These are phyloP conservation scores for Odontomachus brunneus DNA, from an alignment of 1,140 invertebrate genomes.

Conservation along the genomic window DNA sequence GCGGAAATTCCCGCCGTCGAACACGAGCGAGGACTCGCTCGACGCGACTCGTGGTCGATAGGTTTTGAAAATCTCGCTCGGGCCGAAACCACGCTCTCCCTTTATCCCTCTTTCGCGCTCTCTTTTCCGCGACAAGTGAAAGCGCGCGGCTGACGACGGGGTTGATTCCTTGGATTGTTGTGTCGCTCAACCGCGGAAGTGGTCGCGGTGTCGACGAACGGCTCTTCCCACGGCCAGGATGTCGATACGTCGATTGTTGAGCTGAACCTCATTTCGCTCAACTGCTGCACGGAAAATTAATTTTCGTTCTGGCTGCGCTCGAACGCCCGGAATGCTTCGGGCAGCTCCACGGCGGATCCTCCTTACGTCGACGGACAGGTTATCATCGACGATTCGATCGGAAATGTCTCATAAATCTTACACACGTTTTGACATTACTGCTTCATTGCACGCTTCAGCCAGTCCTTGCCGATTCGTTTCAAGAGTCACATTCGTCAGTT, in stretches of 20 bases:
- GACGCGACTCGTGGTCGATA: conserved; percentile 20
- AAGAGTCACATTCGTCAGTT: too few species aligned
- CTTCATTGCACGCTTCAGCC: too few species aligned
- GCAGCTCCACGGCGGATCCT: too few species aligned
- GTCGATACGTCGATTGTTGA: neutral
- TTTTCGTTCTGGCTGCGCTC: neutral
- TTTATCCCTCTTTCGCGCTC: neutral
- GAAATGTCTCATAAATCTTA: too few species aligned
- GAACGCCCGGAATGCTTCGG: neutral
- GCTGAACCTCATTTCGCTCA: neutral
- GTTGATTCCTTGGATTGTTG: conserved; percentile 4
- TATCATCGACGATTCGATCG: too few species aligned
- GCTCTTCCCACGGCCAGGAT: neutral
- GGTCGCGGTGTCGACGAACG: neutral
- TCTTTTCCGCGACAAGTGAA: conserved; percentile 37
- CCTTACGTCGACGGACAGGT: too few species aligned
- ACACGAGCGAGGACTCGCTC: neutral
- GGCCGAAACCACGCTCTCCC: neutral
- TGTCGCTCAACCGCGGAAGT: conserved; percentile 13
- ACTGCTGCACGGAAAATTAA: neutral
- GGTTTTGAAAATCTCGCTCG: neutral
- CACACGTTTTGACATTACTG: too few species aligned
- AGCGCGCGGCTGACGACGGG: neutral
- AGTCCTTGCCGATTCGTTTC: too few species aligned
- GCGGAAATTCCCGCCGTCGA: conserved; percentile 34